These are phyloP conservation scores for Globodera rostochiensis DNA, from an alignment of 1,140 invertebrate genomes.

Conservation along the genomic window DNA sequence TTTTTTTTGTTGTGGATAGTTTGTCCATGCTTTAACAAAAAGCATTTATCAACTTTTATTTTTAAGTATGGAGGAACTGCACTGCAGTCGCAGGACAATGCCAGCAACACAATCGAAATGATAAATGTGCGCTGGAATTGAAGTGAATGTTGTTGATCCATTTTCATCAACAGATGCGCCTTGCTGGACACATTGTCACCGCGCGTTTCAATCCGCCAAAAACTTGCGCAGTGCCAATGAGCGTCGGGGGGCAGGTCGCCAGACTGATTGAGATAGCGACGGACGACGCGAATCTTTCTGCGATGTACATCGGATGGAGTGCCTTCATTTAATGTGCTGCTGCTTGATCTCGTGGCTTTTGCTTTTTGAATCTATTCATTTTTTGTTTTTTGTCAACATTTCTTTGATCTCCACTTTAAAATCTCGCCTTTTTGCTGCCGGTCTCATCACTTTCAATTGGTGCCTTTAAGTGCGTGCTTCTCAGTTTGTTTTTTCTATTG, in stretches of 20 bases:
- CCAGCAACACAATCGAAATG: constrained; percentile 3
- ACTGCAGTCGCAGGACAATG: constrained; percentile 7
- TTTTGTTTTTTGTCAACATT: too few relatives aligned
- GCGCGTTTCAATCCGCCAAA: constrained; percentile 40
- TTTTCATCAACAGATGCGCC: background rate
- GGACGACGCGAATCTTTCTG: constrained; percentile 81
- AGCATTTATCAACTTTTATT: background rate
- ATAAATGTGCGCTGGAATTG: constrained; percentile 4
- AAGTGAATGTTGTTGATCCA: background rate
- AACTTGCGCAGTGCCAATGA: constrained; percentile 18
- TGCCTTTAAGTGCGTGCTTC: too few relatives aligned
- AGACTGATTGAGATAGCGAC: constrained; percentile 72
- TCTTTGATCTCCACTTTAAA: too few relatives aligned
- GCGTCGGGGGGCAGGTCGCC: constrained; percentile 47
- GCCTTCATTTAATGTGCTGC: constrained; percentile 73
- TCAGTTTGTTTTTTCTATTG: too few relatives aligned
- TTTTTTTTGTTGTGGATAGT: too few relatives aligned
- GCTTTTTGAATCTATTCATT: too few relatives aligned
- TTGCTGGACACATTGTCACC: constrained; percentile 41
- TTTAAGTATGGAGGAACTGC: background rate
- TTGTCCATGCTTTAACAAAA: too few relatives aligned
- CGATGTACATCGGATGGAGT: constrained; percentile 96
- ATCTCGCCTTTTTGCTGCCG: too few relatives aligned
- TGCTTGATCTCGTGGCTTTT: background rate
- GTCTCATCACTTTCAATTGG: too few relatives aligned